Evolutionary conservation across 2,797 vertebrate genomes (phyloP), one percentile per base, ranked within the genome.

Genomic region (Siniperca obscura): DNA sequence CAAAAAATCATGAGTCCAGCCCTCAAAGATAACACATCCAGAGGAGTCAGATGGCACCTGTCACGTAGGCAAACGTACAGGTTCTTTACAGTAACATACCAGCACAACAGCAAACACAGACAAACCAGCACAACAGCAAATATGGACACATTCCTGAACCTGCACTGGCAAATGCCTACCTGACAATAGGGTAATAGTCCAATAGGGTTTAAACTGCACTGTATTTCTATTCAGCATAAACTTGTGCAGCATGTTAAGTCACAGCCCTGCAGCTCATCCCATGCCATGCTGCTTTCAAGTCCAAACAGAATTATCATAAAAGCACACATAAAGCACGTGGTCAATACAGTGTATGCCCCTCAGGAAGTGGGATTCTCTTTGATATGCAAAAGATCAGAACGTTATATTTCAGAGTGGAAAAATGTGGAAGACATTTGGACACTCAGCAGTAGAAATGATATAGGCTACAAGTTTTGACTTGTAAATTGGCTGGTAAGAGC

Each of bases 41-140:
- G 27, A 82, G 59, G 75, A 80, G 79, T 83, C 68, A 9, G 85
- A 73, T 83, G 82, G 79, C 86, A 89, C 71, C 78, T 74, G 87
- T 88, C 91, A 93, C 89, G 77, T 89, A 90, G 77, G 85, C 91
- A 91, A 91, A 90, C 77, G n/a, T 72, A 76, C 87, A 88, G 50
- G 70, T 83, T 89, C 82, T 50, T 57, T 17, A 11, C 70, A 74
- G 44, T 44, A 60, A 80, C 77, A 88, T 81, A 87, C 86, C 78
- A 42, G 78, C 80, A 82, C 82, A 84, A 76, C 57, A 52, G 74
- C 72, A 82, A 74, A 87, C 62, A 86, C 52, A 46, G 71, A 46
- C 46, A 71, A 87, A 82, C 74, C 69, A 64, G 78, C 75, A 76
- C 78, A 66, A 79, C 80, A 50, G 81, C 84, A 88, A 88, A 89